Base-by-base conservation (phyloP, 1,140 invertebrate species). In the Bombus consobrinus region DNA sequence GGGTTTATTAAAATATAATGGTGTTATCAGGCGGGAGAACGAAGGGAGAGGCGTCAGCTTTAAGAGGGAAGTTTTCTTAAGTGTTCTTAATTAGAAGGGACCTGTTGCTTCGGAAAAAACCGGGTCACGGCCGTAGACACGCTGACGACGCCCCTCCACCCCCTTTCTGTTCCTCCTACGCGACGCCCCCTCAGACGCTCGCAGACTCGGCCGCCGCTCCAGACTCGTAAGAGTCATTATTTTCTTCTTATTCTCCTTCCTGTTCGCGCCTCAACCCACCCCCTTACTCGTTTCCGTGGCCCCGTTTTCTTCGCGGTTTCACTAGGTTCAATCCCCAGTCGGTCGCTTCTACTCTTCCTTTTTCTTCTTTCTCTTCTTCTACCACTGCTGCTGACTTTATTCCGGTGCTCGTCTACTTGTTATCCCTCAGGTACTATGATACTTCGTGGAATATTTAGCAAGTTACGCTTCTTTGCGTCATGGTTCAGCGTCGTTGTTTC, bases 1-100 rank as follows among this genome's bases (percentile, higher is more conserved):
- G 87, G 90, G 92, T 94, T 94, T 94, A 94, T 94, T 94, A 94
- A 94, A 94, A 94, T 93, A 93, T 94, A 94, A 94, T 93, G 88
- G 92, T 91, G 89, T 94, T 94, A 94, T 94, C 93, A 93, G 92
- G 53, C 75, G 71, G 41, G 85, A 86, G 79, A 87, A 81, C 71
- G 91, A 85, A 90, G 88, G 87, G 86, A 83, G 89, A 89, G 88
- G 94, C 94, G 94, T 94, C 93, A 93, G 94, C 94, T 95, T 95
- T 94, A 95, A 95, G 94, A 95, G 94, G 92, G 92, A 95, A 95
- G 94, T 95, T 95, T 95, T 95, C 95, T 95, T 95, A 95, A 95
- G 94, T 95, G 95, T 95, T 95, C 95, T 95, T 95, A 95, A 95
- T 95, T 95, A 95, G 95, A 95, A 95, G 94, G 92, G 92, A 95